Evolutionary conservation across 1,140 invertebrate species (phyloP).

Genomic region (Drosophila chauvacae): DNA sequence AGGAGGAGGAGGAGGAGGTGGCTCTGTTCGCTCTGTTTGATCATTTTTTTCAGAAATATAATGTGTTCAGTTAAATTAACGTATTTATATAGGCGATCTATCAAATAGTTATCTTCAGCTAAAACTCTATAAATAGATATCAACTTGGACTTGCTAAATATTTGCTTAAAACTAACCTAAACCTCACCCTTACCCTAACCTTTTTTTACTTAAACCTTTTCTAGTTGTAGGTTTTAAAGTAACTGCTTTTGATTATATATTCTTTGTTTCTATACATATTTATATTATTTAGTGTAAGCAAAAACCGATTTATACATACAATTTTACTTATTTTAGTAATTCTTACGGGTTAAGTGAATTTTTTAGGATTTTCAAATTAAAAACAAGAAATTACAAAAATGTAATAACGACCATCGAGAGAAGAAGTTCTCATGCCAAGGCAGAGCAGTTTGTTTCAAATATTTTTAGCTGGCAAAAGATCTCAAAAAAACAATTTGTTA

Average conservation of each 20-base stretch:
- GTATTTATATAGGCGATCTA: constrained; percentile 73
- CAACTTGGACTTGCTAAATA: constrained; percentile 23
- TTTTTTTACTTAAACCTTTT: constrained; percentile 23
- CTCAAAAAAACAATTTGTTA: constrained; percentile 26
- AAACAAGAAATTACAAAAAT: neutral
- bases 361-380: constrained; percentile 74
- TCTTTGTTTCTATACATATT: constrained; percentile 34
- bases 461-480: constrained; percentile 37
- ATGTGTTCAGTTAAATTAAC: constrained; percentile 79
- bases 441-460: constrained; percentile 50
- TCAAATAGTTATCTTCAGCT: constrained; percentile 52
- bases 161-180: constrained; percentile 5
- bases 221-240: constrained; percentile 15
- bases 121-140: constrained; percentile 30
- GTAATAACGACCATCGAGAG: neutral
- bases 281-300: constrained; percentile 22
- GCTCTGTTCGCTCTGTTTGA: constrained; percentile 45
- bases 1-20: neutral
- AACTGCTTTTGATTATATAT: constrained; percentile 35
- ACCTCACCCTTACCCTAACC: neutral
- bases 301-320: constrained; percentile 26
- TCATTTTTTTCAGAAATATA: constrained; percentile 52
- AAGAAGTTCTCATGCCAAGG: constrained; percentile 11
- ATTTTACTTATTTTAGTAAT: constrained; percentile 45
- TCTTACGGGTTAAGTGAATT: constrained; percentile 60